Evolutionary conservation across 2,888 invertebrate genomes (phyloP).

Genomic region (Phania funesta): DNA sequence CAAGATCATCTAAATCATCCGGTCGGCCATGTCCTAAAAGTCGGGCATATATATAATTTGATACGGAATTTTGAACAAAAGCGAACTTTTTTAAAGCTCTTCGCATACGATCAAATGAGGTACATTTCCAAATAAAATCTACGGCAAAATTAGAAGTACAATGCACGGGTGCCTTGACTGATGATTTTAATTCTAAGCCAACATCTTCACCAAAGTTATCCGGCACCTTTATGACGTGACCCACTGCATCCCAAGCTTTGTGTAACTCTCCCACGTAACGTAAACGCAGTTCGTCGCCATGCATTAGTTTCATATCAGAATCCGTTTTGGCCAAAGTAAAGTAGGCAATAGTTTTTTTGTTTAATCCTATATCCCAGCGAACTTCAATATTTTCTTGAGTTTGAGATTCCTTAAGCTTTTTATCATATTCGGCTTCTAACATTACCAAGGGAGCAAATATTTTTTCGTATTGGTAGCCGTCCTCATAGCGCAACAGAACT

Average conservation of each 20-base stretch:
- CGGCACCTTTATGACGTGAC: conserved; percentile 97
- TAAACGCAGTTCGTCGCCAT: conserved; percentile 97
- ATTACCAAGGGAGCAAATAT: conserved; percentile 98
- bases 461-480: conserved; percentile 99
- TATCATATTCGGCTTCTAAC: conserved; percentile 99
- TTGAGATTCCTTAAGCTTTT: conserved; percentile 97
- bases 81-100: conserved; percentile 96
- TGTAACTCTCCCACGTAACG: conserved; percentile 96
- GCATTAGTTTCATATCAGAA: conserved; percentile 99
- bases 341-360: conserved; percentile 98
- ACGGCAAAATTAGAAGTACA: conserved; percentile 97
- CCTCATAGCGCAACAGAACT: conserved; percentile 89
- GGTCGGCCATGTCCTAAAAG: conserved; percentile 96
- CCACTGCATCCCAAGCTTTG: conserved; percentile 98
- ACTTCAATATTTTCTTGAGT: conserved; percentile 99
- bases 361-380: conserved; percentile 98
- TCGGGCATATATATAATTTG: conserved; percentile 98
- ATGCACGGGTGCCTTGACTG: conserved; percentile 94
- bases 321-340: conserved; percentile 98
- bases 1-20: conserved; percentile 95
- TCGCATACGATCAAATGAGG: conserved; percentile 99
- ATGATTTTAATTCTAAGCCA: conserved; percentile 96
- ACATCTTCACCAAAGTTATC: conserved; percentile 99
- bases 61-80: conserved; percentile 97
- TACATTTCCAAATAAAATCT: conserved; percentile 99